Conservation (phyloP, 2,888 invertebrate species). For the Cheilosia variabilis region DNA sequence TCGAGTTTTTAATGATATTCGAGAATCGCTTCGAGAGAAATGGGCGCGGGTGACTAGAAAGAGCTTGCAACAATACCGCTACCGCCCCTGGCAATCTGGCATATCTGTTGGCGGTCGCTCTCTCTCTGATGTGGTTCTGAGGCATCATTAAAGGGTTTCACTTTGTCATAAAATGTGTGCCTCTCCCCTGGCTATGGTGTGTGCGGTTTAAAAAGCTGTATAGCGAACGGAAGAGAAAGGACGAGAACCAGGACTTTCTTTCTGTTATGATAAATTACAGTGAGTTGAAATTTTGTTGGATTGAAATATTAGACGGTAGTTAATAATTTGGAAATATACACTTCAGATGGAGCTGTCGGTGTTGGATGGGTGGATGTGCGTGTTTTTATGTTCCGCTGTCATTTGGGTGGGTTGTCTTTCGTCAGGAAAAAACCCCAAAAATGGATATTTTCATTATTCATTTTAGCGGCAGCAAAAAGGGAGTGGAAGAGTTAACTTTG, state of each 20-base stretch:
- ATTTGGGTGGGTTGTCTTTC: constrained; percentile 35
- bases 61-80: neutral
- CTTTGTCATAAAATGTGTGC: constrained; percentile 50
- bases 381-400: neutral
- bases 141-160: constrained; percentile 63
- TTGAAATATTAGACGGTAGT: constrained; percentile 66
- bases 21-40: constrained; percentile 1
- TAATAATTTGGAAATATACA: constrained; percentile 53
- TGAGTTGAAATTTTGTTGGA: constrained; percentile 61
- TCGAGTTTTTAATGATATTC: constrained; percentile 31
- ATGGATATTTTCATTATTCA: constrained; percentile 58
- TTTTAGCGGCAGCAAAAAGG: constrained; percentile 12
- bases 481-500: constrained; percentile 31
- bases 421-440: constrained; percentile 21
- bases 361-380: neutral
- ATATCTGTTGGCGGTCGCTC: constrained; percentile 20
- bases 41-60: constrained; percentile 20
- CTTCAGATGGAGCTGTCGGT: constrained; percentile 8
- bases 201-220: neutral
- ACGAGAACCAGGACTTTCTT: constrained; percentile 20
- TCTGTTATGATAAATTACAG: constrained; percentile 61
- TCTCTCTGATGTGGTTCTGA: constrained; percentile 58
- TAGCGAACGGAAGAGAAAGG: neutral
- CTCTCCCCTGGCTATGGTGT: neutral
- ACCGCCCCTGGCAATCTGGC: constrained; percentile 13